Percentiles rank a stretch among this genome's conserved stretches.
Conservation (phyloP, 2,797 vertebrate species). For the Hylomyscus alleni region DNA sequence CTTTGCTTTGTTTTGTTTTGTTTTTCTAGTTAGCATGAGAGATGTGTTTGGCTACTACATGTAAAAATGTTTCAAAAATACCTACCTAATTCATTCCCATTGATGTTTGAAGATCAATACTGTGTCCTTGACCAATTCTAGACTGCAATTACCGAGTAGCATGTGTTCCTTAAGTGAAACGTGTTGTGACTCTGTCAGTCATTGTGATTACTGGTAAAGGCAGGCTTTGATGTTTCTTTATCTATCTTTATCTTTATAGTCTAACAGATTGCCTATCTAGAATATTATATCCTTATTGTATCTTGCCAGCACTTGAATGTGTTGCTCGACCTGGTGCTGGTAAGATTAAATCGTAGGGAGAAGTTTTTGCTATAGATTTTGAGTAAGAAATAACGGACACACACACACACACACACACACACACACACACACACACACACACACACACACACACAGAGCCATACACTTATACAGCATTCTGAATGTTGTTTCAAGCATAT, state of each 20-base stretch:
- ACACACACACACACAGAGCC: not conserved
- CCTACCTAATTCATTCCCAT: slow-evolving; percentile 18
- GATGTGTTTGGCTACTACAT: slow-evolving; percentile 53
- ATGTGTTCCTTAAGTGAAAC: slow-evolving; percentile 28
- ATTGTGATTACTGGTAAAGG: not conserved
- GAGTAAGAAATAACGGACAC: slow-evolving; percentile 22
- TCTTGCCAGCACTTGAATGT: slow-evolving; percentile 24
- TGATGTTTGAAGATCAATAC: slow-evolving; percentile 59
- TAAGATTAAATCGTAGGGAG: slow-evolving; percentile 21
- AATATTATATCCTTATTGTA: slow-evolving; percentile 7
- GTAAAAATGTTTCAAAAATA: slow-evolving; percentile 61
- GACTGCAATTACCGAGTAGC: not conserved
- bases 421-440: not conserved
- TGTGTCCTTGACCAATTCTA: slow-evolving; percentile 9
- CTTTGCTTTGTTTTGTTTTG: not conserved
- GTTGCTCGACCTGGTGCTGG: not conserved
- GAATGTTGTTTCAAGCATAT: slow-evolving; percentile 55
- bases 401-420: not conserved
- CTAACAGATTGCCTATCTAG: slow-evolving; percentile 5
- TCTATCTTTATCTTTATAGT: slow-evolving; percentile 62
- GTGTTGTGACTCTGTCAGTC: not conserved
- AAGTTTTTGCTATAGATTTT: slow-evolving; percentile 45
- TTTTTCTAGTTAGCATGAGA: slow-evolving; percentile 59
- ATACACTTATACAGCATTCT: not conserved
- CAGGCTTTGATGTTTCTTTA: slow-evolving; percentile 48